phyloP scores from a whole-genome alignment of 2,113 vertebrate species.

The Burhinus bistriatus region DNA sequence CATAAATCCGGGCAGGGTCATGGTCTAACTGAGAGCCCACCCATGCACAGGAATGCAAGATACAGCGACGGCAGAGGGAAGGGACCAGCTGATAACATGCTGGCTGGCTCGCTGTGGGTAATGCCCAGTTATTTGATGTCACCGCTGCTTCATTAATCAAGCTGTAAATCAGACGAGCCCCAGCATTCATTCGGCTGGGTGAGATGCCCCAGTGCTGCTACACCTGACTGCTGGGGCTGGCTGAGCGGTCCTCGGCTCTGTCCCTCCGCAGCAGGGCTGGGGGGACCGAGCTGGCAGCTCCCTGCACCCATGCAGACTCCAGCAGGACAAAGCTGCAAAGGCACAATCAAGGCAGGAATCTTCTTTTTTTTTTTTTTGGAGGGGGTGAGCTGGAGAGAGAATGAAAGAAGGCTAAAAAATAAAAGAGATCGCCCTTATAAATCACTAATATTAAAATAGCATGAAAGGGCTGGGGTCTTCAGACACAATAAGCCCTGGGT shows the following conservation, averaged over 20 bases:
- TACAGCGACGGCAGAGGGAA: not conserved
- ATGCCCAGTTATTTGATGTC: not conserved
- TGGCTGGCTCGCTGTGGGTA: not conserved
- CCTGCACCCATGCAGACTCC: fast-evolving
- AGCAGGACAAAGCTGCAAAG: not conserved
- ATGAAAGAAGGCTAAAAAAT: not conserved
- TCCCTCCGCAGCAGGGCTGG: not conserved
- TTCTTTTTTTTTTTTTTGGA: no score
- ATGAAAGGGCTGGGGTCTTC: not conserved
- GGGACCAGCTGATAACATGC: not conserved
- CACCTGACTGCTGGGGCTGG: not conserved
- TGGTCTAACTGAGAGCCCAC: not conserved
- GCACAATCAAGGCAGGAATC: fast-evolving
- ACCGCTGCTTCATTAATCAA: not conserved
- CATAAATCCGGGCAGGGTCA: not conserved
- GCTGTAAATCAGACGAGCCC: not conserved
- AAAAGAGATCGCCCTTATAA: not conserved
- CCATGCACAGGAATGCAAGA: not conserved
- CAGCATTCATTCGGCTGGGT: not conserved
- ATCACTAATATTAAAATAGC: slow-evolving; percentile 22
- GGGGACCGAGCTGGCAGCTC: not conserved
- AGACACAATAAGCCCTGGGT: not conserved
- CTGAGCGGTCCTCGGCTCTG: not conserved
- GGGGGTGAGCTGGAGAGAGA: not conserved
- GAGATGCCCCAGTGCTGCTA: not conserved